Percentiles rank a stretch among this genome's conserved stretches.
Evolutionary conservation across 2,113 vertebrate species (phyloP).

Genomic region (Pseudolaguvia tuberculata): DNA sequence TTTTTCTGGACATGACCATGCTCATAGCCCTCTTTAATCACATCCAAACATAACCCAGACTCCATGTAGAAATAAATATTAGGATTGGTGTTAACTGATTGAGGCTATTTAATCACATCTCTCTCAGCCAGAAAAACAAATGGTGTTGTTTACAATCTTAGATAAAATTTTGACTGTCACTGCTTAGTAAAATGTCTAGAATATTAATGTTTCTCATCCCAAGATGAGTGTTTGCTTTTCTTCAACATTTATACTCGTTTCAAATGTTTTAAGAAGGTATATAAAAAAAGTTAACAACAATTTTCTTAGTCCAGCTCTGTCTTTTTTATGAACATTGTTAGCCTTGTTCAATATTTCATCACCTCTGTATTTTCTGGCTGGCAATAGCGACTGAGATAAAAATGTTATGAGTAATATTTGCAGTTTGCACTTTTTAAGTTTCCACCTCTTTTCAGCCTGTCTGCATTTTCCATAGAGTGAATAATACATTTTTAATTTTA

Average conservation of each 20-base stretch:
- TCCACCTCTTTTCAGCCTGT: neutral
- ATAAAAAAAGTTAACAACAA: neutral
- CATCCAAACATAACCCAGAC: neutral
- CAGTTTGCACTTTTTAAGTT: neutral
- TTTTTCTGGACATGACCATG: neutral
- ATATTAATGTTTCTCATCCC: slow-evolving; percentile 3
- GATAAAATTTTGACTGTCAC: neutral
- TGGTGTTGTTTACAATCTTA: neutral
- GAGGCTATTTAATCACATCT: slow-evolving; percentile 1
- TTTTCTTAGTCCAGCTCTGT: neutral
- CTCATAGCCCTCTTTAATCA: neutral
- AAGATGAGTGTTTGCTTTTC: neutral
- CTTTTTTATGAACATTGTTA: neutral
- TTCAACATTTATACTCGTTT: slow-evolving; percentile 36
- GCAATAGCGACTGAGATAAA: neutral
- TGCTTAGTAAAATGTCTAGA: neutral
- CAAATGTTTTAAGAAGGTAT: neutral
- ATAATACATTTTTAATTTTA: neutral
- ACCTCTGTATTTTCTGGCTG: too few species aligned
- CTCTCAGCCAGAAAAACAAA: slow-evolving; percentile 14
- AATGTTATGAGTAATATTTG: neutral
- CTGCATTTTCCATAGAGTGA: neutral
- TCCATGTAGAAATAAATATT: slow-evolving; percentile 13
- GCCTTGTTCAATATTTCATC: neutral
- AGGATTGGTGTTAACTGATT: neutral